phyloP scores from a whole-genome alignment of 2,888 invertebrate genomes.

The Nephrocerus scutellatus region DNA sequence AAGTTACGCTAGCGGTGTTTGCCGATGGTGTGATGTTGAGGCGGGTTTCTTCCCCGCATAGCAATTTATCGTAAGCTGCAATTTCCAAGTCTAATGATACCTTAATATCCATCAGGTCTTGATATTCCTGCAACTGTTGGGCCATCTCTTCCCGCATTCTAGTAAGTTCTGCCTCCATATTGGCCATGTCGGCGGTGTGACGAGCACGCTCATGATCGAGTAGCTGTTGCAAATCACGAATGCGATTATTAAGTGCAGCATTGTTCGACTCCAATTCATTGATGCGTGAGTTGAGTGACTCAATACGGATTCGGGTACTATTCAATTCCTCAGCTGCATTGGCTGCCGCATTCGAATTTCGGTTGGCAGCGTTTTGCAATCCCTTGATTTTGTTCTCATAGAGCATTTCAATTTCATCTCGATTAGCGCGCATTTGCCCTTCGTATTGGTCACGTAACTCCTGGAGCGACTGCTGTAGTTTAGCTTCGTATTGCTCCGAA shows the following conservation, averaged over 20 bases:
- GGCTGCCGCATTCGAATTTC: slow-evolving; percentile 63
- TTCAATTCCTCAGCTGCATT: slow-evolving; percentile 75
- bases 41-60: slow-evolving; percentile 72
- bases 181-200: slow-evolving; percentile 66
- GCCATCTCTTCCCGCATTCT: slow-evolving; percentile 79
- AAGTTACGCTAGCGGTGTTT: slow-evolving; percentile 35
- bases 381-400: slow-evolving; percentile 61
- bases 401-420: slow-evolving; percentile 79
- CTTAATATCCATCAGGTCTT: slow-evolving; percentile 95
- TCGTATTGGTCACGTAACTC: slow-evolving; percentile 91
- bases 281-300: slow-evolving; percentile 65
- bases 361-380: slow-evolving; percentile 62
- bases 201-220: slow-evolving; percentile 73
- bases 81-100: slow-evolving; percentile 85
- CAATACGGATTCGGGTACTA: slow-evolving; percentile 68
- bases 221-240: slow-evolving; percentile 76
- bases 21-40: slow-evolving; percentile 43
- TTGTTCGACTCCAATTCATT: slow-evolving; percentile 71
- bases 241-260: slow-evolving; percentile 54
- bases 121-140: slow-evolving; percentile 84
- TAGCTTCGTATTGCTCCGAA: slow-evolving; percentile 87
- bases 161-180: slow-evolving; percentile 69
- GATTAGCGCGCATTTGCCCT: slow-evolving; percentile 76
- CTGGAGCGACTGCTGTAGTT: slow-evolving; percentile 81
- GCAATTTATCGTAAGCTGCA: slow-evolving; percentile 79